Evolutionary conservation across 1,140 invertebrate species (phyloP).

Genomic region (Akabosia matsudoensis): DNA sequence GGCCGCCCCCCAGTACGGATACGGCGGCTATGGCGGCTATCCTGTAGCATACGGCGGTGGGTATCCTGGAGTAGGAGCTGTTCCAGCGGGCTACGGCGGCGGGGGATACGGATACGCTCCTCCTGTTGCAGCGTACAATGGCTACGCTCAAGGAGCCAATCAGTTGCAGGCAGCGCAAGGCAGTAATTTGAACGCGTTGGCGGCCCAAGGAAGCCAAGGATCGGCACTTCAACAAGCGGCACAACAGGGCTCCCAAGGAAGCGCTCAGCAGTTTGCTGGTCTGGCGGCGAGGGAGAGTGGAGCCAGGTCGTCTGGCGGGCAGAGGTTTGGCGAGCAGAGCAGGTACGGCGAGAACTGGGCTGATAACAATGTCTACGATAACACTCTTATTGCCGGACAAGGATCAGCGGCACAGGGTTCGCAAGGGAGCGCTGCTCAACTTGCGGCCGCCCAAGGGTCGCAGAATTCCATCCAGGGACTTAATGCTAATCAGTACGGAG

Average conservation of each 20-base stretch:
- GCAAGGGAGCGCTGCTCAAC: neutral
- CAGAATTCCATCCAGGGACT: neutral
- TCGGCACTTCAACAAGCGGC: neutral
- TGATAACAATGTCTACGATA: constrained; percentile 11
- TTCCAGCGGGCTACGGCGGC: neutral
- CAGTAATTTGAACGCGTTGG: neutral
- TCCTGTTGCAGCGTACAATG: neutral
- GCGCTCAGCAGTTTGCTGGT: neutral
- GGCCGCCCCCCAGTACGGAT: constrained; percentile 1
- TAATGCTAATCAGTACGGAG: constrained; percentile 7
- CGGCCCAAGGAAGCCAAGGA: constrained; percentile 1
- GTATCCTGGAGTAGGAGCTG: neutral
- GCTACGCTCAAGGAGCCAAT: neutral
- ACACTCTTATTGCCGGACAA: constrained; percentile 8
- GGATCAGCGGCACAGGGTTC: neutral
- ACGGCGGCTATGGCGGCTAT: constrained; percentile 35
- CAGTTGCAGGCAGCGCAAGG: neutral
- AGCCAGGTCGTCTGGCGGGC: neutral
- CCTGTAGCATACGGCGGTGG: neutral
- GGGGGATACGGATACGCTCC: neutral
- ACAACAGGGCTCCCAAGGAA: neutral
- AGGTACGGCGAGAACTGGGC: constrained; percentile 21
- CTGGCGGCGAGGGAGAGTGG: neutral
- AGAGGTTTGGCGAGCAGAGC: neutral
- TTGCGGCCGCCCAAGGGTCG: constrained; percentile 23